Evolutionary conservation across 2,888 invertebrate genomes (phyloP), one percentile per base, ranked within the genome.

Genomic region (Hyles lineata): DNA sequence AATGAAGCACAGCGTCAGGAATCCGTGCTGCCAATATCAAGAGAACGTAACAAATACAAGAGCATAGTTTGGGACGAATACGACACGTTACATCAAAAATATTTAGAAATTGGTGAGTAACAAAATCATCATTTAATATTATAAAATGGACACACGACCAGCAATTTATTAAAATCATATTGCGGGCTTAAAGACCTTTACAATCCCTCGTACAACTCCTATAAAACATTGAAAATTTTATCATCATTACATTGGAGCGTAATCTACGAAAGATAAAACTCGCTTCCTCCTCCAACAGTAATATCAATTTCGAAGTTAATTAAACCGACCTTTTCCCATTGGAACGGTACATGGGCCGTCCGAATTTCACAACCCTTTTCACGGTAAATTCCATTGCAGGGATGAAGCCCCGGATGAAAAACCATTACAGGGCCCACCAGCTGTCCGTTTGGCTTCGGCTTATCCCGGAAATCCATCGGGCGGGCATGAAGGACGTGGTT

Each of bases 341-440:
- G 21, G 43, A 67, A 67, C 67, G 67, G 67, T 67, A 67, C 50
- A 67, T 50, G 67, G 17, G 17, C 50, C 67, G 67, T 43, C 67
- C 63, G 43, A 21, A 43, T 67, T 63, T 43, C 50, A 43, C 67
- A 77, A 80, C 82, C 84, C 83, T 79, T 85, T 86, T 84, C 75
- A 86, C 82, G 87, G 82, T 83, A 75, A 81, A 87, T 87, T 89
- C 82, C 83, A 79, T 92, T 90, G 84, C 96, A 99, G 99, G 98
- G 78, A 97, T 97, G 96, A 98, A 98, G 88, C 98, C 98, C 19
- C 96, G 97, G 83, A 97, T 98, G 96, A 98, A 98, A 92, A 98
- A 98, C 92, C 99, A 99, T 95, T 99, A 98, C 95, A 96, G 99
- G 63, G 98, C 99, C n/a, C 98, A 98, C 94, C 98, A 99, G 90